phyloP scores from a whole-genome alignment of 2,888 invertebrate genomes.

The Mellilla xanthometata region DNA sequence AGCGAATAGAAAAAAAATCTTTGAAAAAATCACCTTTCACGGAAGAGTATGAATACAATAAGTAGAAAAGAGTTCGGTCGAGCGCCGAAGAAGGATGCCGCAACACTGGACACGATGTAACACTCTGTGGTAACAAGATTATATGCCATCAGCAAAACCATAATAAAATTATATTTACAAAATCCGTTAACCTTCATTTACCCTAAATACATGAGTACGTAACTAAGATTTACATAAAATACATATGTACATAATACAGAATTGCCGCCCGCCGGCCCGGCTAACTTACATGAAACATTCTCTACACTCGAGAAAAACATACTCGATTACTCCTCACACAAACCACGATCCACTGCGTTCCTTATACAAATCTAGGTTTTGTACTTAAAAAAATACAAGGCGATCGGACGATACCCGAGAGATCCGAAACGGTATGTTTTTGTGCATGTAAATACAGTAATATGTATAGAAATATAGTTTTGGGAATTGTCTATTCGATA shows the following conservation, averaged over 20 bases:
- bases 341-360: constrained; percentile 49
- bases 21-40: constrained; percentile 22
- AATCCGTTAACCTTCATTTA: constrained; percentile 56
- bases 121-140: constrained; percentile 60
- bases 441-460: constrained; percentile 52
- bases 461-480: constrained; percentile 25
- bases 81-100: constrained; percentile 19
- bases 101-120: constrained; percentile 46
- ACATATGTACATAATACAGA: constrained; percentile 51
- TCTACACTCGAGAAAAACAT: constrained; percentile 18
- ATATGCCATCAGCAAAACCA: constrained; percentile 46
- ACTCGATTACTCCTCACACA: constrained; percentile 35
- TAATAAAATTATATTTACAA: constrained; percentile 73
- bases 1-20: constrained; percentile 2
- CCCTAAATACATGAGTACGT: constrained; percentile 47
- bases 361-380: constrained; percentile 49
- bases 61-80: constrained; percentile 16
- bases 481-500: constrained; percentile 15
- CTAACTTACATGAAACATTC: constrained; percentile 15
- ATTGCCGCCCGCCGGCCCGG: constrained; percentile 46
- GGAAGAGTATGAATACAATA: constrained; percentile 27
- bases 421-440: constrained; percentile 52
- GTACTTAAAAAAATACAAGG: constrained; percentile 68
- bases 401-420: constrained; percentile 52
- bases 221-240: constrained; percentile 47